A percentile compares a stretch with the other conserved stretches of the same genome.
Evolutionary conservation across 1,140 invertebrate genomes (phyloP).

Genomic region (Doryteuthis pealeii): DNA sequence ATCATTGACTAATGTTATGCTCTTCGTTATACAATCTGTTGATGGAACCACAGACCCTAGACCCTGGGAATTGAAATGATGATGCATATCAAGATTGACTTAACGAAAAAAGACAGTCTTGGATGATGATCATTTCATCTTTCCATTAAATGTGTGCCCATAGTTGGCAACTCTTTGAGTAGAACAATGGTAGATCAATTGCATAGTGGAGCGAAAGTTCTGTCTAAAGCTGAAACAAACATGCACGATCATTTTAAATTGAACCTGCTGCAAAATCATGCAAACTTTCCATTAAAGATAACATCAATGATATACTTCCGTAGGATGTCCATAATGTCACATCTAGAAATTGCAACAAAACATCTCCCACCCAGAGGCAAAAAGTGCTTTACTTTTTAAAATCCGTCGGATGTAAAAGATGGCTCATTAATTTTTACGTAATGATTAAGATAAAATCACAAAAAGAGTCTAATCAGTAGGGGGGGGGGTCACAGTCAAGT

Average conservation of each 20-base stretch:
- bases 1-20: neutral
- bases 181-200: neutral
- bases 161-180: neutral
- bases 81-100: neutral
- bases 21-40: neutral
- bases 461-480: too few species aligned
- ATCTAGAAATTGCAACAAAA: neutral
- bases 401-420: too few species aligned
- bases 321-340: neutral
- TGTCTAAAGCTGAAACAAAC: neutral
- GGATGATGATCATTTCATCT: neutral
- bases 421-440: too few species aligned
- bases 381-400: too few species aligned
- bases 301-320: neutral
- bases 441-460: too few species aligned
- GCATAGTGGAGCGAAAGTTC: neutral
- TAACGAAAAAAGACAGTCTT: too few species aligned
- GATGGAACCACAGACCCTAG: neutral
- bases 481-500: too few species aligned
- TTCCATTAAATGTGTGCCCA: neutral
- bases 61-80: neutral
- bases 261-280: neutral
- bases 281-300: neutral
- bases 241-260: neutral
- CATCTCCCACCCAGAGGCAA: neutral